Conservation (phyloP, 1,140 invertebrate genomes). For the Acarapis woodi region DNA sequence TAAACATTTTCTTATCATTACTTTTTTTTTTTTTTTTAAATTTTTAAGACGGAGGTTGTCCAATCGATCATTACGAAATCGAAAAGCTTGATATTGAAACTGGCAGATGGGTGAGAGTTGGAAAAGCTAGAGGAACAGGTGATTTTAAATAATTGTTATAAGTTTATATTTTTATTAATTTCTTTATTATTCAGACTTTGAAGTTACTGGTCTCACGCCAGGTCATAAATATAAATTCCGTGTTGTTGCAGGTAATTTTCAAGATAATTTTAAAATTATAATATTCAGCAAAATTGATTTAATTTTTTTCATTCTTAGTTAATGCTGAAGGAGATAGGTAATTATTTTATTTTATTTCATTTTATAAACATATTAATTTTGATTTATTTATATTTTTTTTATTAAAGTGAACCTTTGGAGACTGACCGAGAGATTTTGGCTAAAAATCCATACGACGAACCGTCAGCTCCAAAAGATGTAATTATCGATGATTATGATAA, state of each 20-base stretch:
- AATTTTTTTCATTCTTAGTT: too few species aligned
- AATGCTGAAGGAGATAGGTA: too few species aligned
- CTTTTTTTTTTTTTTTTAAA: too few species aligned
- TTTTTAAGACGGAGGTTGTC: slow-evolving; percentile 73
- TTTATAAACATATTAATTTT: too few species aligned
- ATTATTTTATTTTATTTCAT: too few species aligned
- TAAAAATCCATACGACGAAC: slow-evolving; percentile 94
- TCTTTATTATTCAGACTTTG: slow-evolving; percentile 38
- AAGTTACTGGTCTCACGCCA: slow-evolving; percentile 57
- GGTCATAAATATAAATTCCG: slow-evolving; percentile 83
- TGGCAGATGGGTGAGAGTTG: slow-evolving; percentile 55
- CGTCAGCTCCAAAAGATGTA: slow-evolving; percentile 59
- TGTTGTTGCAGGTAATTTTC: slow-evolving; percentile 68
- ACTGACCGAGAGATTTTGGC: slow-evolving; percentile 60
- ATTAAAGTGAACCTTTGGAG: slow-evolving; percentile 54
- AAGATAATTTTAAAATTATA: slow-evolving; percentile 28
- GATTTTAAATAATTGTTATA: too few species aligned
- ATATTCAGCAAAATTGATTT: too few species aligned
- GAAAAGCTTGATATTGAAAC: slow-evolving; percentile 52
- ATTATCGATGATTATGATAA: slow-evolving; percentile 80
- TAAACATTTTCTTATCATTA: too few species aligned
- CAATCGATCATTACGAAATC: slow-evolving; percentile 65
- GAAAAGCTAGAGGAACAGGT: too few species aligned
- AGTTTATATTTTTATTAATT: too few species aligned
- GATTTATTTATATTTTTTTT: too few species aligned